Evolutionary conservation across 1,140 invertebrate species (phyloP).

Genomic region (Drosophila lacteicornis): DNA sequence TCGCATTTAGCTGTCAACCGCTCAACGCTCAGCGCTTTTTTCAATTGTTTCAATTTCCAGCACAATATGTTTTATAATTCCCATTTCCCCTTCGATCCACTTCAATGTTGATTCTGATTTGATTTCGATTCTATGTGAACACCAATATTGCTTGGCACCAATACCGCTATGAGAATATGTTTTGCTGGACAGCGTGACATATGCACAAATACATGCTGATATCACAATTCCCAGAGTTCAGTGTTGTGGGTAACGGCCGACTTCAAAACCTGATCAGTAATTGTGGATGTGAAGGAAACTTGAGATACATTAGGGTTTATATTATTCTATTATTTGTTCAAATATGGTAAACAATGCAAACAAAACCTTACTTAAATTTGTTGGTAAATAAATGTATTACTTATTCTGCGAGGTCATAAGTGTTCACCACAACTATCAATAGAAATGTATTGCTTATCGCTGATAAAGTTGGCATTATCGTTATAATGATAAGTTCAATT

Average conservation of each 20-base stretch:
- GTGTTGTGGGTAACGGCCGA: slow-evolving; percentile 1
- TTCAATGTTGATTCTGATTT: slow-evolving; percentile 36
- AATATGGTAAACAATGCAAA: not conserved
- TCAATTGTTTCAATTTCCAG: slow-evolving; percentile 66
- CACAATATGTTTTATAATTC: slow-evolving; percentile 20
- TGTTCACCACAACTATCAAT: no score
- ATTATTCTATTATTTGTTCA: slow-evolving; percentile 8
- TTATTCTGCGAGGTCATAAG: no score
- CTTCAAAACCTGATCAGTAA: not conserved
- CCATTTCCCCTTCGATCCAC: slow-evolving; percentile 21
- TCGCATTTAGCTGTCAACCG: slow-evolving; percentile 77
- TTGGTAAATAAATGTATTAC: no score
- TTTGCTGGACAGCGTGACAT: not conserved
- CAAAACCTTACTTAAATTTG: not conserved
- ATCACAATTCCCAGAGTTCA: slow-evolving; percentile 30
- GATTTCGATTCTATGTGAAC: slow-evolving; percentile 56
- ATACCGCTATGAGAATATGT: slow-evolving; percentile 19
- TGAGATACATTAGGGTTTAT: not conserved
- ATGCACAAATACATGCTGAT: slow-evolving; percentile 5
- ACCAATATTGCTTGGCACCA: slow-evolving; percentile 35
- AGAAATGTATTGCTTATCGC: no score
- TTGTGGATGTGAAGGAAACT: not conserved
- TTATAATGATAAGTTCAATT: no score
- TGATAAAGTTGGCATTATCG: no score
- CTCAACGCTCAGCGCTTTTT: slow-evolving; percentile 44